Evolutionary conservation across 2,797 vertebrate genomes (phyloP).

Genomic region (Pteropus rufus): DNA sequence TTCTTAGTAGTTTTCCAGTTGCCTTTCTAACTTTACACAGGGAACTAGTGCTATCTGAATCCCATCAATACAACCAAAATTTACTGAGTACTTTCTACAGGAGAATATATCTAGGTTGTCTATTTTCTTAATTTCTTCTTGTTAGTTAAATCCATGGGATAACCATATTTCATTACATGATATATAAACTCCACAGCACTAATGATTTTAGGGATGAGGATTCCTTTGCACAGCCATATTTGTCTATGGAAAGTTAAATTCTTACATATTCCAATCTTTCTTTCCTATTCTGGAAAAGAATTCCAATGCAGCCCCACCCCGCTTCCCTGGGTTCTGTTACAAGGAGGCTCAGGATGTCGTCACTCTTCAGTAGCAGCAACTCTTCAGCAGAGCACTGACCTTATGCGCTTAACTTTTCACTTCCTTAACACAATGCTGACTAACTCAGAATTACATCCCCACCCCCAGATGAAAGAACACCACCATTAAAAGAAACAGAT

Average conservation of each 20-base stretch:
- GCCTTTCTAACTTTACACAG: neutral
- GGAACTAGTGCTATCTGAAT: neutral
- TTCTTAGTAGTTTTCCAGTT: neutral
- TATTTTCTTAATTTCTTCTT: conserved; percentile 24
- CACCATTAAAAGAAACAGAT: neutral
- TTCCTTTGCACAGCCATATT: neutral
- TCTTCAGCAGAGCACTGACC: neutral
- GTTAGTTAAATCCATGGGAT: neutral
- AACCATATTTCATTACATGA: neutral
- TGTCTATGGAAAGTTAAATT: neutral
- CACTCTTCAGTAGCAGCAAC: neutral
- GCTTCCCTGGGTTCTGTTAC: neutral
- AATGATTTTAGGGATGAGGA: neutral
- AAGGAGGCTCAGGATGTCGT: neutral
- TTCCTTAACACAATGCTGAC: neutral
- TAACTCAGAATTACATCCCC: neutral
- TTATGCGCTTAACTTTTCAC: neutral
- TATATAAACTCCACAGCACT: neutral
- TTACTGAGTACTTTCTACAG: neutral
- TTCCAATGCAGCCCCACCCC: neutral
- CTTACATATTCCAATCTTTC: neutral
- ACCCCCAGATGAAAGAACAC: neutral
- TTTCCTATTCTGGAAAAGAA: neutral
- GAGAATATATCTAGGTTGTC: neutral
- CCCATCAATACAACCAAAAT: neutral